Evolutionary conservation across 1,140 invertebrate species (phyloP).

Genomic region (Diprion similis): DNA sequence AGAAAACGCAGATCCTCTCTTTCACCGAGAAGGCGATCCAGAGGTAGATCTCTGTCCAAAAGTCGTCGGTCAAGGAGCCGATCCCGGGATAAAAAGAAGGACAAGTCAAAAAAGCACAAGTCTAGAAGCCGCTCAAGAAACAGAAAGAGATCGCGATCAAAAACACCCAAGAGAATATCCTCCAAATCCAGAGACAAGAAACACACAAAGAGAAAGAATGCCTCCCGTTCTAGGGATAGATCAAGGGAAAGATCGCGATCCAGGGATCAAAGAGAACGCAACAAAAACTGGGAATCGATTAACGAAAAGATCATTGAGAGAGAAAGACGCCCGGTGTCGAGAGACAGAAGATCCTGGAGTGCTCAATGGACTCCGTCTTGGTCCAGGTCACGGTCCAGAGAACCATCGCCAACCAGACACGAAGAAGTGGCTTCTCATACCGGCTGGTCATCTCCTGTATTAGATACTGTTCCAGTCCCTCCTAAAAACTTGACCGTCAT

Average conservation of each 20-base stretch:
- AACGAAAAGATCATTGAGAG: constrained; percentile 44
- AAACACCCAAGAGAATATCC: constrained; percentile 36
- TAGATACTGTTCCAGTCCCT: constrained; percentile 45
- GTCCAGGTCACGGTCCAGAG: constrained; percentile 61
- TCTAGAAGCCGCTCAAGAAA: constrained; percentile 44
- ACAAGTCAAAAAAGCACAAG: constrained; percentile 52
- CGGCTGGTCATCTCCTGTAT: constrained; percentile 49
- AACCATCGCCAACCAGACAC: constrained; percentile 50
- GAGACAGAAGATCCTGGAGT: constrained; percentile 43
- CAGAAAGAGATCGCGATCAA: constrained; percentile 47
- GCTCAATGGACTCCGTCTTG: constrained; percentile 59
- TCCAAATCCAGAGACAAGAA: constrained; percentile 51
- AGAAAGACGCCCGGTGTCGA: constrained; percentile 34
- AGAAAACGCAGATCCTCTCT: constrained; percentile 40
- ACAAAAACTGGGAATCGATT: constrained; percentile 48
- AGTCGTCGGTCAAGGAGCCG: constrained; percentile 48
- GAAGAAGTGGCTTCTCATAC: constrained; percentile 48
- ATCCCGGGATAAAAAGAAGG: constrained; percentile 50
- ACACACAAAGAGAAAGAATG: constrained; percentile 43
- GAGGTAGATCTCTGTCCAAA: constrained; percentile 41
- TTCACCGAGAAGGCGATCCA: constrained; percentile 39
- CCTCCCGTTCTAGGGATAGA: constrained; percentile 42
- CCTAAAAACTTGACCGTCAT: constrained; percentile 64
- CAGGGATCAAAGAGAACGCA: constrained; percentile 37
- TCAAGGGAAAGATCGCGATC: constrained; percentile 48